Percentiles rank a stretch among this genome's conserved stretches.
These are phyloP conservation scores for Leptobrachium ailaonicum DNA, from an alignment of 2,113 vertebrate genomes.

Conservation along the genomic window DNA sequence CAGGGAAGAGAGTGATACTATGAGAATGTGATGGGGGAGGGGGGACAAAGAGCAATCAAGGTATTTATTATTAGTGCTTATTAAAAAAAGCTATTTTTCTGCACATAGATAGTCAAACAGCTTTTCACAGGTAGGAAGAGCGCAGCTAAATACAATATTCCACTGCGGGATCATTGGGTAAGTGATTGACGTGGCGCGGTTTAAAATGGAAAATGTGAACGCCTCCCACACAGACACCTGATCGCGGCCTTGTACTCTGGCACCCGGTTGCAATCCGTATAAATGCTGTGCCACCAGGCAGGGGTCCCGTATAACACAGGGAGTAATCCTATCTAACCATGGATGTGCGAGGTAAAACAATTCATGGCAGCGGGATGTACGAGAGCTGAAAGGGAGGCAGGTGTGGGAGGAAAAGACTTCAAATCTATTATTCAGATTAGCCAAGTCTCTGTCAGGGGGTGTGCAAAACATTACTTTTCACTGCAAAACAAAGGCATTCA, in stretches of 20 bases:
- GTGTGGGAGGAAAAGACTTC: slow-evolving; percentile 4
- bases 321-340: background rate
- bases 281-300: background rate
- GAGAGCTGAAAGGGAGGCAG: background rate
- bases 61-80: no score
- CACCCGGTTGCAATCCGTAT: background rate
- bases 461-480: background rate
- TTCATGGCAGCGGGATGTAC: background rate
- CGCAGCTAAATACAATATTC: no score
- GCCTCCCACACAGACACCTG: slow-evolving; percentile 18
- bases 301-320: background rate
- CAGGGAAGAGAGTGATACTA: no score
- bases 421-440: background rate
- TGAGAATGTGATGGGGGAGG: no score
- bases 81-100: no score
- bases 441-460: background rate
- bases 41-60: no score
- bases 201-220: slow-evolving; percentile 15
- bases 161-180: no score
- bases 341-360: background rate
- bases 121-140: no score
- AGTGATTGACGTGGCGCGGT: background rate
- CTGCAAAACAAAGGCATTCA: background rate
- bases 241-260: background rate
- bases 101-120: no score